A percentile compares a stretch with the other conserved stretches of the same genome.
Conservation (phyloP, 2,888 invertebrate genomes). For the Crematogaster levior region DNA sequence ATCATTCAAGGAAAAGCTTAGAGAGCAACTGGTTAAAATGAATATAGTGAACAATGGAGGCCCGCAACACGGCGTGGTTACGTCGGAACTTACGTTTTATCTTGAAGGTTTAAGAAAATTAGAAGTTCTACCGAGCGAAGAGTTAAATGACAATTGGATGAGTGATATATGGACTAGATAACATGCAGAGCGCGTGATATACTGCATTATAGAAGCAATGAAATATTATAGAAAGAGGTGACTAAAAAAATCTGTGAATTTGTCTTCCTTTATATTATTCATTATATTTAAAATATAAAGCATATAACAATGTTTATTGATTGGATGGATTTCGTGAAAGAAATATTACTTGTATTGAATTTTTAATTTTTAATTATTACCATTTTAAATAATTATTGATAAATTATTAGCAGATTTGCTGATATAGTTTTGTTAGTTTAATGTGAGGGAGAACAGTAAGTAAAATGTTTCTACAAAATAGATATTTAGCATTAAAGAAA, state of each 20-base stretch:
- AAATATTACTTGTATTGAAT: slow-evolving; percentile 52
- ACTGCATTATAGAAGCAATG: slow-evolving; percentile 83
- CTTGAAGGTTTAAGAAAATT: slow-evolving; percentile 94
- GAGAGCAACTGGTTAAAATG: slow-evolving; percentile 93
- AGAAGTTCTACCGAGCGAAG: slow-evolving; percentile 91
- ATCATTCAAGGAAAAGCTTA: slow-evolving; percentile 94
- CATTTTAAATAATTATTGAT: not conserved
- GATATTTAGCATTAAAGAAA: slow-evolving; percentile 32
- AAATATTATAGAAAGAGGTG: slow-evolving; percentile 80
- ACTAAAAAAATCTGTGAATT: slow-evolving; percentile 71
- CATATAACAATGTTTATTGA: slow-evolving; percentile 33
- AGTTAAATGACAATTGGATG: slow-evolving; percentile 91
- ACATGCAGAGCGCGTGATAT: slow-evolving; percentile 85
- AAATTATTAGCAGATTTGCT: slow-evolving; percentile 5
- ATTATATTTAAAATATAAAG: slow-evolving; percentile 36
- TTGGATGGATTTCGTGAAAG: slow-evolving; percentile 54
- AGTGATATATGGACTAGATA: slow-evolving; percentile 94
- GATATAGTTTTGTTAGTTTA: slow-evolving; percentile 36
- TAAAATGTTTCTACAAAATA: slow-evolving; percentile 55
- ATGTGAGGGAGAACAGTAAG: slow-evolving; percentile 22
- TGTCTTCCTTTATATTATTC: slow-evolving; percentile 67
- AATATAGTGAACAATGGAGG: slow-evolving; percentile 98
- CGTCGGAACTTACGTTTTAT: slow-evolving; percentile 96
- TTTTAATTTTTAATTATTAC: slow-evolving; percentile 30
- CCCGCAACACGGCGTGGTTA: slow-evolving; percentile 98